Conservation (phyloP, 2,888 invertebrate species). For the Latrodectus elegans region DNA sequence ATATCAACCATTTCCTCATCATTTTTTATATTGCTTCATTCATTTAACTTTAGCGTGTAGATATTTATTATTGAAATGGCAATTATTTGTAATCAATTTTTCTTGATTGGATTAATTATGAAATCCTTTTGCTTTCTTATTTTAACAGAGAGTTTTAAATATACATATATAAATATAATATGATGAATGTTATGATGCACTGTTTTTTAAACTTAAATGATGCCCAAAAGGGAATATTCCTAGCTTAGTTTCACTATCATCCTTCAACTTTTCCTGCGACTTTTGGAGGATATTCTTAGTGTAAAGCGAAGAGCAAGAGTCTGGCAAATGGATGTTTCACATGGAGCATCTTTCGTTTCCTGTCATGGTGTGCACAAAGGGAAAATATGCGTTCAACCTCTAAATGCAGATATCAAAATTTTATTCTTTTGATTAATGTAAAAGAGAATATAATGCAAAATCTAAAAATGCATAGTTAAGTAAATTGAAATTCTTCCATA, state of each 20-base stretch:
- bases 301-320: slow-evolving; percentile 50
- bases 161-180: slow-evolving; percentile 49
- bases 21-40: slow-evolving; percentile 23
- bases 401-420: too few relatives aligned
- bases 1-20: slow-evolving; percentile 52
- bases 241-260: slow-evolving; percentile 68
- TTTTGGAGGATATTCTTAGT: slow-evolving; percentile 62
- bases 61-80: slow-evolving; percentile 32
- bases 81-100: slow-evolving; percentile 39
- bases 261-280: slow-evolving; percentile 65
- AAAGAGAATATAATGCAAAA: too few relatives aligned
- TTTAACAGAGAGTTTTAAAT: slow-evolving; percentile 54
- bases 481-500: too few relatives aligned
- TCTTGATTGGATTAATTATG: slow-evolving; percentile 38
- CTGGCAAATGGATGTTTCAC: slow-evolving; percentile 52
- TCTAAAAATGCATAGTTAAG: too few relatives aligned
- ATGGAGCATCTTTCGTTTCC: slow-evolving; percentile 41
- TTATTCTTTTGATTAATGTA: too few relatives aligned
- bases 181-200: slow-evolving; percentile 68
- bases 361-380: slow-evolving; percentile 26
- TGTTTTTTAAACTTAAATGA: slow-evolving; percentile 65
- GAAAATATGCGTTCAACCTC: slow-evolving; percentile 21
- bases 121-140: slow-evolving; percentile 55
- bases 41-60: slow-evolving; percentile 25
- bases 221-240: slow-evolving; percentile 65